Percentiles rank a stretch among this genome's conserved stretches.
These are phyloP conservation scores for Gouania willdenowi DNA, from an alignment of 2,797 vertebrate species.

Conservation along the genomic window DNA sequence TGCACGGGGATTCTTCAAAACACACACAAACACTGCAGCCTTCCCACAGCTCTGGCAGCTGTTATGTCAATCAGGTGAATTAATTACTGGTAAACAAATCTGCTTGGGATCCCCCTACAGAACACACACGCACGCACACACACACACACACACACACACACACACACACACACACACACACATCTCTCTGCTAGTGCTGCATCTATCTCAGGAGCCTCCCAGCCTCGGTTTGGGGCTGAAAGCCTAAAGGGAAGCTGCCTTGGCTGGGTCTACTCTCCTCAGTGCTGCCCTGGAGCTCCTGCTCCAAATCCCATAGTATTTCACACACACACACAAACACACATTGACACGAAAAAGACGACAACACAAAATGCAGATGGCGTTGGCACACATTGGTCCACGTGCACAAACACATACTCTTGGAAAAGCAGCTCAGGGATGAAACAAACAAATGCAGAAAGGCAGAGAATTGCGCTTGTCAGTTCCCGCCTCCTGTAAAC, in stretches of 20 bases:
- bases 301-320: conserved; percentile 31
- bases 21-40: conserved; percentile 22
- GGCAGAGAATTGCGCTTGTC: conserved; percentile 18
- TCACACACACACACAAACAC: conserved; percentile 16
- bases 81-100: conserved; percentile 80
- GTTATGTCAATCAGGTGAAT: conserved; percentile 81
- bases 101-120: conserved; percentile 66
- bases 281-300: conserved; percentile 42
- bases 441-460: conserved; percentile 33
- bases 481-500: conserved; percentile 24
- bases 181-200: conserved; percentile 15
- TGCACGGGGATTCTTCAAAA: too few relatives aligned
- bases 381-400: neutral
- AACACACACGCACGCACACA: conserved; percentile 39
- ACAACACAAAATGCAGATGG: conserved; percentile 4
- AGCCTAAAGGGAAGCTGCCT: conserved; percentile 42
- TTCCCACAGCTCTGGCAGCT: conserved; percentile 69
- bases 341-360: conserved; percentile 34
- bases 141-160: conserved; percentile 33
- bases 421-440: conserved; percentile 3
- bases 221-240: conserved; percentile 35
- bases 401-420: conserved; percentile 3
- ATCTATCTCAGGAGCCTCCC: conserved; percentile 33
- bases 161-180: conserved; percentile 33
- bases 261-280: conserved; percentile 26